A percentile compares a stretch with the other conserved stretches of the same genome.
Evolutionary conservation across 2,888 invertebrate genomes (phyloP).

Genomic region (Volucella inflata): DNA sequence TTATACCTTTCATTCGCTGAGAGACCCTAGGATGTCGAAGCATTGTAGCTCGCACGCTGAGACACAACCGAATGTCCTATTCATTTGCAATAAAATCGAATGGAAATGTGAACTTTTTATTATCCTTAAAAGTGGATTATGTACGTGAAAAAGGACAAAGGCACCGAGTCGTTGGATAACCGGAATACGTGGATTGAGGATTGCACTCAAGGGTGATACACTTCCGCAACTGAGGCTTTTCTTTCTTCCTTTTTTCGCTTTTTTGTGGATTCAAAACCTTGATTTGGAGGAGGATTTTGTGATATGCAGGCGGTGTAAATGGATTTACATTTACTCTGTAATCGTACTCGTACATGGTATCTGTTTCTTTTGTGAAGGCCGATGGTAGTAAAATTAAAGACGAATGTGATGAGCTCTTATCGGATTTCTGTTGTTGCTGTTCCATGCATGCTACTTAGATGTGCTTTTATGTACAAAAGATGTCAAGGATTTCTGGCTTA

Average conservation of each 20-base stretch:
- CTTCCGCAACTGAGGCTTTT: not conserved
- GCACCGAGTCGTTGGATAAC: not conserved
- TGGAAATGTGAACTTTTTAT: constrained; percentile 69
- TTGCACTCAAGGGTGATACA: constrained; percentile 54
- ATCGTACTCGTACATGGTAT: not conserved
- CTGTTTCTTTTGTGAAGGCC: not conserved
- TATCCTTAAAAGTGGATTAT: constrained; percentile 67
- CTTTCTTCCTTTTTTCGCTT: constrained; percentile 5
- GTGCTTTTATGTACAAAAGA: constrained; percentile 10
- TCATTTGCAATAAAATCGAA: constrained; percentile 74
- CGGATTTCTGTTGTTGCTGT: constrained; percentile 21
- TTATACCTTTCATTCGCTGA: not conserved
- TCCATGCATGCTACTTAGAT: constrained; percentile 8
- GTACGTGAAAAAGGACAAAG: constrained; percentile 64
- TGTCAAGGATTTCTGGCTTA: constrained; percentile 18
- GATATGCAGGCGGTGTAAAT: constrained; percentile 15
- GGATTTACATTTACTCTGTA: not conserved
- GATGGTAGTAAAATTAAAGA: constrained; percentile 55
- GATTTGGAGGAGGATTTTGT: not conserved
- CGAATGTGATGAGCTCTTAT: constrained; percentile 55
- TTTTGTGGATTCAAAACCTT: constrained; percentile 1
- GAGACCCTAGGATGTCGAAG: too few species aligned
- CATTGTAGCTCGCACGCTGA: not conserved
- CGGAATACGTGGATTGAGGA: constrained; percentile 12
- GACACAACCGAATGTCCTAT: constrained; percentile 62